Evolutionary conservation across 2,113 vertebrate species (phyloP).

Genomic region (Oceanodroma tethys): DNA sequence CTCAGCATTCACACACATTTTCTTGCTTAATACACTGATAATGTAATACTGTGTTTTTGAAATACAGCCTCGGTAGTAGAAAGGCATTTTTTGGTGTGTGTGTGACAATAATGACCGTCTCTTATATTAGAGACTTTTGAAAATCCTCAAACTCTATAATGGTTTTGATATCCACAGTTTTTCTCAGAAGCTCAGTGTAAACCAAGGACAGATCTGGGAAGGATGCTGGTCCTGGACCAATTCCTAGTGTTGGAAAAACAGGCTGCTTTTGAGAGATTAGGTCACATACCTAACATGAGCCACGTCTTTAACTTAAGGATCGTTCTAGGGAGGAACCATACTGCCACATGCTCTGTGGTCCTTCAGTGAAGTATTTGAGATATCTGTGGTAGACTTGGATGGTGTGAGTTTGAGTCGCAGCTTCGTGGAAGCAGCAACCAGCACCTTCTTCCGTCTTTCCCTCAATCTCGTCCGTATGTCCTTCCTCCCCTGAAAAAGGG

Average conservation of each 20-base stretch:
- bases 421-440: neutral
- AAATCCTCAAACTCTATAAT: fast-evolving
- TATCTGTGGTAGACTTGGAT: neutral
- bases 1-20: neutral
- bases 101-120: neutral
- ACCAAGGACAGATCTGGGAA: too few species aligned
- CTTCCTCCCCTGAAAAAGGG: neutral
- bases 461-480: neutral
- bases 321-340: neutral
- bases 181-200: too few species aligned
- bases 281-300: neutral
- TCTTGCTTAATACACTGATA: neutral
- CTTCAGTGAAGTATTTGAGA: neutral
- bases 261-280: too few species aligned
- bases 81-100: neutral
- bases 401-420: neutral
- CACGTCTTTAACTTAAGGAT: neutral
- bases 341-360: neutral
- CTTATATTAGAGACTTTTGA: neutral
- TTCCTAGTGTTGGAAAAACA: too few species aligned
- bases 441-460: neutral
- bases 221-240: too few species aligned
- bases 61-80: neutral
- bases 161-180: neutral
- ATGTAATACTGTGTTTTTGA: neutral